Conservation (phyloP, 2,113 vertebrate species). For the Ciconia maguari region DNA sequence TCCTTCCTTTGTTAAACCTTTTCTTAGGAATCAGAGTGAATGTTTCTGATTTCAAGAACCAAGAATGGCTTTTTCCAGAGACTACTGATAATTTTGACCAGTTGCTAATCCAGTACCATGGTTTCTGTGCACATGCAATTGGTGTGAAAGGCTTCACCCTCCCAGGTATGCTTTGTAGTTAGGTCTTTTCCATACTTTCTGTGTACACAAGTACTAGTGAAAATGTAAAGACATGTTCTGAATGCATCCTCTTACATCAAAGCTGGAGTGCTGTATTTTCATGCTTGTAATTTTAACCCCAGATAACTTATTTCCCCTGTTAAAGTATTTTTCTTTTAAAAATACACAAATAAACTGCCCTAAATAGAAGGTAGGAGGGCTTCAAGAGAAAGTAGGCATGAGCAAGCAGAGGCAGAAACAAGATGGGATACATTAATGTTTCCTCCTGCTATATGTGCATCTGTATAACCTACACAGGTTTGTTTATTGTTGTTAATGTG, state of each 20-base stretch:
- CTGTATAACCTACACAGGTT: neutral
- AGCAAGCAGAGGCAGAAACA: neutral
- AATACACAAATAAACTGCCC: neutral
- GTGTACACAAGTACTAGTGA: neutral
- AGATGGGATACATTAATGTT: neutral
- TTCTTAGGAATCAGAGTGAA: constrained; percentile 77
- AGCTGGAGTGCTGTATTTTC: neutral
- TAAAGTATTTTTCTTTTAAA: neutral
- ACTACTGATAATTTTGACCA: constrained; percentile 71
- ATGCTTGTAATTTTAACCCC: neutral
- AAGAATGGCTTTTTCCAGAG: constrained; percentile 89
- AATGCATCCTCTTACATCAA: neutral
- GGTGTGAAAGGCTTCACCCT: constrained; percentile 81
- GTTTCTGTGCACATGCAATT: constrained; percentile 84
- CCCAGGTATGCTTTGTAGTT: constrained; percentile 77
- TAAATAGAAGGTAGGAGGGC: neutral
- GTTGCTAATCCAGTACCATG: constrained; percentile 83
- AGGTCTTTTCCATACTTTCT: neutral
- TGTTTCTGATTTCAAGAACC: constrained; percentile 67
- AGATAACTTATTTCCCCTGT: neutral
- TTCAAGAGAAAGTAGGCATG: neutral
- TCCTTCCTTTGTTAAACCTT: neutral
- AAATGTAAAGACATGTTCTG: neutral
- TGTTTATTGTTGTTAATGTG: neutral
- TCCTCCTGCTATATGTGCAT: neutral